Conservation (phyloP, 2,797 vertebrate genomes). For the Acanthopagrus latus region DNA sequence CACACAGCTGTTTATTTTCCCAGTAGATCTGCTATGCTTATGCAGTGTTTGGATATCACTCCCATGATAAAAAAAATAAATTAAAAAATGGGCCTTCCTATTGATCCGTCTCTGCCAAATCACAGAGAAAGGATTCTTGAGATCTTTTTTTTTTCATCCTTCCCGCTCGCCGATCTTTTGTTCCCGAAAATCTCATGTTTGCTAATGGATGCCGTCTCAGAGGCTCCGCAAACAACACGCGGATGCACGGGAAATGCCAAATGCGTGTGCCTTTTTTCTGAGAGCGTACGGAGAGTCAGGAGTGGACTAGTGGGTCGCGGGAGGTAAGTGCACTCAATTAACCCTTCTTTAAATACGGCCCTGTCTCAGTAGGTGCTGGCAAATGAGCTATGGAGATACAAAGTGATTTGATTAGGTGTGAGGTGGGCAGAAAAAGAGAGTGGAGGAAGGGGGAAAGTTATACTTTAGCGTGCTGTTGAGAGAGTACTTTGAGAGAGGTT, state of each 20-base stretch:
- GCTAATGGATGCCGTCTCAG: constrained; percentile 12
- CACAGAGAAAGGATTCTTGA: constrained; percentile 7
- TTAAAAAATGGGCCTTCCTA: constrained; percentile 12
- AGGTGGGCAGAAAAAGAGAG: constrained; percentile 31
- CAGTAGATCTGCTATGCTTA: constrained; percentile 9
- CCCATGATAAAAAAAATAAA: not conserved
- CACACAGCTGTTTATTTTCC: constrained; percentile 20
- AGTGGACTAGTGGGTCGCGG: constrained; percentile 41
- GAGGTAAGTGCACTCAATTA: constrained; percentile 67
- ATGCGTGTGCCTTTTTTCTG: constrained; percentile 3
- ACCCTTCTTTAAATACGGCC: constrained; percentile 57
- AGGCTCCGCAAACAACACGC: constrained; percentile 18
- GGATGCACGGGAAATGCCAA: not conserved
- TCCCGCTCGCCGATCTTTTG: not conserved
- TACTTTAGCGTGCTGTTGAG: constrained; percentile 11
- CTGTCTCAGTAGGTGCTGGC: constrained; percentile 38
- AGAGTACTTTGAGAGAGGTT: not conserved
- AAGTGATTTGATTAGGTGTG: constrained; percentile 63
- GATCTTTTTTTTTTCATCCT: constrained; percentile 8
- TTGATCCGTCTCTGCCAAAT: constrained; percentile 20
- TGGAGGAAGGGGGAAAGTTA: constrained; percentile 23
- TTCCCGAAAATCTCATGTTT: not conserved
- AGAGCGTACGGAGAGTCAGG: constrained; percentile 27
- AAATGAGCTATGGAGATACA: constrained; percentile 66
- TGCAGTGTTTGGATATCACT: constrained; percentile 13